Evolutionary conservation across 2,797 vertebrate genomes (phyloP).

Genomic region (Natrix natrix): DNA sequence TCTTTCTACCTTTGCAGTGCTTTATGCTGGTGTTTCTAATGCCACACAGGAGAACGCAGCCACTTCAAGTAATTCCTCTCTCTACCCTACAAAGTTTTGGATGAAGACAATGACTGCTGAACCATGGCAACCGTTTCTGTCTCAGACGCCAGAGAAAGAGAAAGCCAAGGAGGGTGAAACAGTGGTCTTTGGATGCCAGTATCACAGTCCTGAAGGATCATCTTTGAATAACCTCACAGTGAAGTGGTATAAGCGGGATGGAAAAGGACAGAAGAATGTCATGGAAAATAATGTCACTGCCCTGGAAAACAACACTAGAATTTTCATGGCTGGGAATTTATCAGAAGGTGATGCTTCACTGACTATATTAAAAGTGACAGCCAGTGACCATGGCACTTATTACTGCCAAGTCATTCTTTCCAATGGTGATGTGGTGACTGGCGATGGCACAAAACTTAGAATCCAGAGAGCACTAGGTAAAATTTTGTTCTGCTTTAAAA

Average conservation of each 20-base stretch:
- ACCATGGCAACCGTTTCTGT: conserved; percentile 42
- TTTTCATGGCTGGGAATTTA: conserved; percentile 62
- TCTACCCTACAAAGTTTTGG: not conserved
- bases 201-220: not conserved
- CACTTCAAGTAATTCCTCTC: not conserved
- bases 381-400: conserved; percentile 64
- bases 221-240: conserved; percentile 40
- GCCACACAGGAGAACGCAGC: not conserved
- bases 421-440: conserved; percentile 37
- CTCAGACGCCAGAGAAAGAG: conserved; percentile 63
- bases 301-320: conserved; percentile 54
- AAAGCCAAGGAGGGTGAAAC: conserved; percentile 70
- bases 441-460: conserved; percentile 69
- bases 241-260: conserved; percentile 66
- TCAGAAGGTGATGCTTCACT: conserved; percentile 62
- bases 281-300: conserved; percentile 55
- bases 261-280: conserved; percentile 53
- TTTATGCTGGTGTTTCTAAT: conserved; percentile 14
- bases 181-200: conserved; percentile 61
- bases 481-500: conserved; percentile 5
- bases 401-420: conserved; percentile 59
- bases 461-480: conserved; percentile 65
- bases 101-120: not conserved
- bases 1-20: conserved; percentile 49
- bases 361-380: conserved; percentile 63